Evolutionary conservation across 2,888 invertebrate genomes (phyloP).

Genomic region (Eupithecia pulchellata): DNA sequence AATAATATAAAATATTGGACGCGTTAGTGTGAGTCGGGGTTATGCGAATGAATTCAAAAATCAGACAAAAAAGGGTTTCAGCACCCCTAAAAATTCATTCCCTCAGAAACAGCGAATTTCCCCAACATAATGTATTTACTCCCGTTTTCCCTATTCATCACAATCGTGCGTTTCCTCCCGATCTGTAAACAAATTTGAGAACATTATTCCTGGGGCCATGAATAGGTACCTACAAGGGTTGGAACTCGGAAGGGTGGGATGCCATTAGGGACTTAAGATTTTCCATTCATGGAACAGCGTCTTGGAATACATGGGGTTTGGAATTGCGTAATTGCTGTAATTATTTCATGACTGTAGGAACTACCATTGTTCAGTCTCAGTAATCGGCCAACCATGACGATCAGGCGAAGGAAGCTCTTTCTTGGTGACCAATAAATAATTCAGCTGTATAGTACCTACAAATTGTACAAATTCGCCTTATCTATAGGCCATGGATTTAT

Average conservation of each 20-base stretch:
- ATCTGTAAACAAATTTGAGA: constrained; percentile 84
- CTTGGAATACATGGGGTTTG: constrained; percentile 67
- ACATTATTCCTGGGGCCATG: constrained; percentile 78
- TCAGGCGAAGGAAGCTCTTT: not conserved
- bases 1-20: no score
- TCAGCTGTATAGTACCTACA: no score
- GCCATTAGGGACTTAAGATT: constrained; percentile 72
- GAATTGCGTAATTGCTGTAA: constrained; percentile 65
- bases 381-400: not conserved
- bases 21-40: no score
- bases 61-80: constrained; percentile 14
- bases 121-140: constrained; percentile 48
- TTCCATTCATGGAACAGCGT: constrained; percentile 74
- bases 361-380: constrained; percentile 16
- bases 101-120: constrained; percentile 41
- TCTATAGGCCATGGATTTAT: no score
- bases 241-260: constrained; percentile 63
- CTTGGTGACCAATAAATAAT: not conserved
- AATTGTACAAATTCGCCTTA: no score
- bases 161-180: constrained; percentile 57
- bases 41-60: not conserved
- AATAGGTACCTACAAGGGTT: constrained; percentile 63
- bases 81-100: constrained; percentile 31
- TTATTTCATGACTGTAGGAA: constrained; percentile 42
- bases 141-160: constrained; percentile 51